These are phyloP conservation scores for Luperina nickerlii DNA, from an alignment of 2,888 invertebrate species.

Conservation along the genomic window DNA sequence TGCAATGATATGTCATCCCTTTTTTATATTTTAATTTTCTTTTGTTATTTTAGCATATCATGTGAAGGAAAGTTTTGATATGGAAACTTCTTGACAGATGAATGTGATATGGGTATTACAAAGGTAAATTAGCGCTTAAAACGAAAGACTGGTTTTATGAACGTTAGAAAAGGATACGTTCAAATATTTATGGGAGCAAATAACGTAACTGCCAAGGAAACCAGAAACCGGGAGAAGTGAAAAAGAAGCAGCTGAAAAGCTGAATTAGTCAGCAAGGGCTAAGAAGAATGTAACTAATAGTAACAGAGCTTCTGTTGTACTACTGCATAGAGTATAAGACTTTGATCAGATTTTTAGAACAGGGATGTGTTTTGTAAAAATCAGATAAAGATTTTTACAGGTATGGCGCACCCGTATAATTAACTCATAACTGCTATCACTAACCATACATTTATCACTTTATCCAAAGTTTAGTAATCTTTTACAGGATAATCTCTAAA, in stretches of 20 bases:
- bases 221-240: not conserved
- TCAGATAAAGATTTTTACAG: too few relatives aligned
- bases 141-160: not conserved
- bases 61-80: constrained; percentile 5
- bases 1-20: constrained; percentile 36
- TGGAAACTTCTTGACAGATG: constrained; percentile 13
- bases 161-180: not conserved
- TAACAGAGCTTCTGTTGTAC: too few relatives aligned
- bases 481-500: too few relatives aligned
- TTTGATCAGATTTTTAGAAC: too few relatives aligned
- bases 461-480: too few relatives aligned
- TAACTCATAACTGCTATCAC: too few relatives aligned
- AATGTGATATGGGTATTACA: constrained; percentile 2
- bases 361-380: too few relatives aligned
- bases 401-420: too few relatives aligned
- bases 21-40: constrained; percentile 37
- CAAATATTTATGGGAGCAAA: not conserved
- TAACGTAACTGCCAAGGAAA: not conserved
- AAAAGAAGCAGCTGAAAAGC: not conserved
- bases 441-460: too few relatives aligned
- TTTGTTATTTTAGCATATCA: constrained; percentile 33
- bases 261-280: too few relatives aligned
- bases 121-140: constrained; percentile 1
- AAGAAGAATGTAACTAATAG: not conserved
- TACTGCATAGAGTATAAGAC: too few relatives aligned